Base-by-base conservation (phyloP, 1,140 invertebrate species). In the Drosophila jambulina region DNA sequence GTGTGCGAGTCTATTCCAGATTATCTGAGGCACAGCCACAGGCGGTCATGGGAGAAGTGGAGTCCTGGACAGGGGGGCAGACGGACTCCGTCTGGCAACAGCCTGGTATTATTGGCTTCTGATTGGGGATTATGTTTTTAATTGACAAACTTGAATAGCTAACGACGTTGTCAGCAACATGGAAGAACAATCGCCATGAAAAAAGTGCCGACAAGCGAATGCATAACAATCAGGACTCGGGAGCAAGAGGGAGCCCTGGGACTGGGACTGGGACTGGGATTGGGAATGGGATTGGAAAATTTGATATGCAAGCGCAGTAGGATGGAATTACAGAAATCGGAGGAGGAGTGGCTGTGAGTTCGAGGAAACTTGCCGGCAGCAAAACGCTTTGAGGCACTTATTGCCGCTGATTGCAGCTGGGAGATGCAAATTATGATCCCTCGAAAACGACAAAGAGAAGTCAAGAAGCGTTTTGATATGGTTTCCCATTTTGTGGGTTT, bases 101-200 rank as follows among this genome's bases (percentile, higher is more conserved):
- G 70, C 78, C 69, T 62, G 81, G 84, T 90, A 84, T 87, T 87
- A 87, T 87, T 88, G 84, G 84, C 85, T 88, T 88, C 84, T 90
- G 85, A 88, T 88, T 88, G 84, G 85, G 84, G 84, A 88, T 88
- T 88, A 88, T 84, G 85, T 88, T 88, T 88, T 88, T 88, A 88
- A 88, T 88, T 88, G 84, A 88, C 85, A 88, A 88, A 88, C 84
- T 88, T 88, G 84, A 88, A 88, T 88, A 78, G 85, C 87, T 88
- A 88, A 88, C 84, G 85, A 88, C 85, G 81, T 88, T 88, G 85
- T 88, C 85, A 88, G 85, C 84, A 88, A 43, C 70, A 72, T 72
- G 42, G 64, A 53, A 64, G 82, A 84, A 87, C 74, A 86, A 67
- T 72, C 80, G 68, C 76, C 32, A 57, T 62, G 82, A 80, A 88